Percentiles rank a stretch among this genome's conserved stretches.
phyloP scores from a whole-genome alignment of 2,113 vertebrate species.

The Leuciscus idus region DNA sequence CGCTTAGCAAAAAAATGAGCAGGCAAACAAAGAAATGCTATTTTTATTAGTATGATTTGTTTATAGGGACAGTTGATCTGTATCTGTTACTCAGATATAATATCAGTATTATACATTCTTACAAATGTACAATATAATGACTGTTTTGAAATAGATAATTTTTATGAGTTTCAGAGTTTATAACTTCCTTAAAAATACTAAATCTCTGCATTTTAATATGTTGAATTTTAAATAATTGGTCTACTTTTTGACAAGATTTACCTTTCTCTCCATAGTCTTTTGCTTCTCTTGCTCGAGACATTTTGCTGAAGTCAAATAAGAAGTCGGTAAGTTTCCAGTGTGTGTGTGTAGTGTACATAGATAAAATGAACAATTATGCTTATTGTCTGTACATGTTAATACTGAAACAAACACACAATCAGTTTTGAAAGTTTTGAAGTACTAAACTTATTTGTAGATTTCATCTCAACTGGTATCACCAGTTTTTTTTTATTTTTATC shows the following conservation, averaged over 20 bases:
- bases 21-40: neutral
- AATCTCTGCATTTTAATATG: neutral
- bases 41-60: neutral
- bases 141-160: neutral
- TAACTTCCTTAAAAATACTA: too few species aligned
- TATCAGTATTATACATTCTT: neutral
- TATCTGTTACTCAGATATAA: neutral
- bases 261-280: constrained; percentile 78
- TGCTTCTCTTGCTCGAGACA: constrained; percentile 84
- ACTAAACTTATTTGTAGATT: neutral
- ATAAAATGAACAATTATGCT: neutral
- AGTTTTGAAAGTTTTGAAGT: neutral
- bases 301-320: constrained; percentile 83
- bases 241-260: neutral
- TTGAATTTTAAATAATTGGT: neutral
- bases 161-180: neutral
- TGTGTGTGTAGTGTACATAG: neutral
- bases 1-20: neutral
- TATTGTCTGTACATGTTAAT: neutral
- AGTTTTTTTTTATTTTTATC: neutral
- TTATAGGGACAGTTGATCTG: neutral
- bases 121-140: neutral
- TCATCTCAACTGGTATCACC: neutral
- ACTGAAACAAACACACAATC: neutral
- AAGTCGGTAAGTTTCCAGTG: constrained; percentile 77